phyloP scores from a whole-genome alignment of 1,140 invertebrate species.

The Tribolium madens region DNA sequence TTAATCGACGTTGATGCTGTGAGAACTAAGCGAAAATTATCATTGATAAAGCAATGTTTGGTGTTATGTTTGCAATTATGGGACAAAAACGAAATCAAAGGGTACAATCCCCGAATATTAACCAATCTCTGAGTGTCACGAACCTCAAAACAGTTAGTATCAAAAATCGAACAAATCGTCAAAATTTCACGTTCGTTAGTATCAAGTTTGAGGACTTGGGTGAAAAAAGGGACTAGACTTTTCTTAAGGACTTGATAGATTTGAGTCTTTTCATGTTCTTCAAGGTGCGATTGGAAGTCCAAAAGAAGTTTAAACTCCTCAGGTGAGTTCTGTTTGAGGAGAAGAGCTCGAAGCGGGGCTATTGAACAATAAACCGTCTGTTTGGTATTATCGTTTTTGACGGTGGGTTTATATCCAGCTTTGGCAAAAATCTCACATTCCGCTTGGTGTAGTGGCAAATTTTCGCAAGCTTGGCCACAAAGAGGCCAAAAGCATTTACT shows the following conservation, averaged over 20 bases:
- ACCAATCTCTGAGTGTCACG: conserved; percentile 65
- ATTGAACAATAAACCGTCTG: conserved; percentile 74
- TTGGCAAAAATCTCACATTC: conserved; percentile 72
- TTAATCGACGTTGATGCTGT: conserved; percentile 73
- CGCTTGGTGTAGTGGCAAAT: conserved; percentile 66
- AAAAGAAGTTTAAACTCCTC: conserved; percentile 69
- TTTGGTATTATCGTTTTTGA: conserved; percentile 62
- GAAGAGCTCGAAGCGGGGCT: conserved; percentile 72
- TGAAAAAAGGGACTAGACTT: conserved; percentile 73
- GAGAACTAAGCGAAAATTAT: conserved; percentile 52
- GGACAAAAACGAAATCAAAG: conserved; percentile 72
- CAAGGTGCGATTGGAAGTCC: conserved; percentile 70
- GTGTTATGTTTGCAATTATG: conserved; percentile 76
- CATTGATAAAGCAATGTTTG: conserved; percentile 69
- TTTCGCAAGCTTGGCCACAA: conserved; percentile 69
- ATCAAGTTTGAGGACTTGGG: conserved; percentile 69
- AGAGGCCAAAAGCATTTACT: conserved; percentile 73
- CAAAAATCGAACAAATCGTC: conserved; percentile 74
- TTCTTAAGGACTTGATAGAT: conserved; percentile 71
- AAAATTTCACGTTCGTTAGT: conserved; percentile 72
- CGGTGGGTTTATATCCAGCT: conserved; percentile 68
- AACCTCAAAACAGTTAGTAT: conserved; percentile 76
- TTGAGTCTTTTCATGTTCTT: conserved; percentile 69
- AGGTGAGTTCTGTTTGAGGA: conserved; percentile 68
- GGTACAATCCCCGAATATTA: conserved; percentile 72